A percentile compares a stretch with the other conserved stretches of the same genome.
Evolutionary conservation across 2,113 vertebrate species (phyloP).

Genomic region (Antechinus stuartii): DNA sequence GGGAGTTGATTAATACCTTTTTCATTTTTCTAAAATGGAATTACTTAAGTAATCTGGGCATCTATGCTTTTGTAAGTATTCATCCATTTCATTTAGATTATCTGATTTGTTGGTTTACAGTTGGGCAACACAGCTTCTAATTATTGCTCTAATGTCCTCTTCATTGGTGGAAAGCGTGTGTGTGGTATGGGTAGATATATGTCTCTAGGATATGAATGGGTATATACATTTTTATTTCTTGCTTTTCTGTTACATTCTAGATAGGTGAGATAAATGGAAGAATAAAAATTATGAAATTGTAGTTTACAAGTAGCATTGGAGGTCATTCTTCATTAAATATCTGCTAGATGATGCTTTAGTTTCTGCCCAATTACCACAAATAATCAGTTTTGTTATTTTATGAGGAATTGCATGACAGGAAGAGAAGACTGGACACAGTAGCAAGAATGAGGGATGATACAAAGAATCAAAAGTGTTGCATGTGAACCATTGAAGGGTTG

Average conservation of each 20-base stretch:
- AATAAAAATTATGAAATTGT: not conserved
- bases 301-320: not conserved
- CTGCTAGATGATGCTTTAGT: not conserved
- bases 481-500: not conserved
- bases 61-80: no score
- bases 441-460: not conserved
- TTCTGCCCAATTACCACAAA: not conserved
- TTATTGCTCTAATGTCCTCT: no score
- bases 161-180: no score
- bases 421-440: not conserved
- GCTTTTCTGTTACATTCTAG: not conserved
- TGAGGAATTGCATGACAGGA: not conserved
- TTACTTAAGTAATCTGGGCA: no score
- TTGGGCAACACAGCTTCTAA: no score
- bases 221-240: not conserved
- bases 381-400: not conserved
- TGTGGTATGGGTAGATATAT: not conserved
- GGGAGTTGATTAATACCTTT: no score
- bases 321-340: not conserved
- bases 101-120: no score
- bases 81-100: no score
- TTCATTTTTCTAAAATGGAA: no score
- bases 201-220: not conserved
- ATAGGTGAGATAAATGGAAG: not conserved
- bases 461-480: not conserved